Conservation (phyloP, 2,797 vertebrate genomes). For the Gallirallus australis region DNA sequence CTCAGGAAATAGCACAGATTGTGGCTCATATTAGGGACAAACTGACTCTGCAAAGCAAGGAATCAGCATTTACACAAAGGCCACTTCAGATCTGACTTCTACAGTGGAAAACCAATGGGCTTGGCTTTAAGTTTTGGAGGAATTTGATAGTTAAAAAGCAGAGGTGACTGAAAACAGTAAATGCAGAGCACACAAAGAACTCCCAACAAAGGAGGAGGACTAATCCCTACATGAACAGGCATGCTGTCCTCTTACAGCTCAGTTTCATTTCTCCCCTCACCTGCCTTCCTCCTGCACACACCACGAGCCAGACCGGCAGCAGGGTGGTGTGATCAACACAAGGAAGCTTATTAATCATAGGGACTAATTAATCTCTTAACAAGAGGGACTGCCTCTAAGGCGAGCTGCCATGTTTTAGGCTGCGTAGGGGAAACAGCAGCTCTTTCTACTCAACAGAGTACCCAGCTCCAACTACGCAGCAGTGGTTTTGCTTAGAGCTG, state of each 20-base stretch:
- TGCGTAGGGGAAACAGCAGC: background rate
- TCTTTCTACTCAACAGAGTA: background rate
- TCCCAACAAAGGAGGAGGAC: background rate
- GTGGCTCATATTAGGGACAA: background rate
- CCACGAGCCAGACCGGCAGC: background rate
- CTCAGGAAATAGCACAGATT: conserved; percentile 33
- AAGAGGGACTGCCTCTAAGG: background rate
- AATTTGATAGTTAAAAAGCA: background rate
- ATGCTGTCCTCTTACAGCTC: background rate
- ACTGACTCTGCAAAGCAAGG: background rate
- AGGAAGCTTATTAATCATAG: background rate
- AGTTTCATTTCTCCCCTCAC: background rate
- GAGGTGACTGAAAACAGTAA: background rate
- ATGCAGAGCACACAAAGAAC: background rate
- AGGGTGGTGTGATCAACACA: background rate
- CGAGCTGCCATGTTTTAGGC: background rate
- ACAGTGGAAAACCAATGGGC: background rate
- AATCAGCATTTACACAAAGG: background rate
- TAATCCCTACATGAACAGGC: conserved; percentile 21
- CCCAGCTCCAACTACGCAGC: background rate
- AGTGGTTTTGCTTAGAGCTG: background rate
- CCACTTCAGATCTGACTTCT: background rate
- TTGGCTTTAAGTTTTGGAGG: background rate
- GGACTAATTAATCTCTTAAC: background rate
- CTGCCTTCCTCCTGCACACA: background rate